Evolutionary conservation across 2,113 vertebrate genomes (phyloP).

Genomic region (Seriola dumerili): DNA sequence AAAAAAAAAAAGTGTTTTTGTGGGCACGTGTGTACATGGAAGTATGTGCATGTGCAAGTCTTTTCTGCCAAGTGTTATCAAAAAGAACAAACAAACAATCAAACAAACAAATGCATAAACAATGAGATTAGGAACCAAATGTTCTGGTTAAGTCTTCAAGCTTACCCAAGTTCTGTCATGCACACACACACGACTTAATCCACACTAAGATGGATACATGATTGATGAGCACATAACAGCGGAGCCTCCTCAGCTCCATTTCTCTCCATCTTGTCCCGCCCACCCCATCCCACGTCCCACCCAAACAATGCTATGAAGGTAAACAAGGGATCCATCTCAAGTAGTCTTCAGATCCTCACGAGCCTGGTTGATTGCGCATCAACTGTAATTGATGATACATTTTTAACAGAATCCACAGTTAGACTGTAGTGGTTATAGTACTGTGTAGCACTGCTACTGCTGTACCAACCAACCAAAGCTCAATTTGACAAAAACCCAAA

Average conservation of each 20-base stretch:
- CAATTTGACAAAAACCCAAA: constrained; percentile 39
- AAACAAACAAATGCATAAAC: constrained; percentile 48
- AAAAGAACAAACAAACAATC: constrained; percentile 58
- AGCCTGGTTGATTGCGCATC: constrained; percentile 49
- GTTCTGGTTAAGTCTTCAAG: constrained; percentile 73
- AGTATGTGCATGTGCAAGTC: constrained; percentile 69
- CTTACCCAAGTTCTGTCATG: constrained; percentile 74
- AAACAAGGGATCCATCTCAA: constrained; percentile 59
- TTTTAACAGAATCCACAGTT: constrained; percentile 15
- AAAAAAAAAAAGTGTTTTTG: constrained; percentile 42
- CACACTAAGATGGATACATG: constrained; percentile 52
- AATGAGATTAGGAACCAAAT: constrained; percentile 63
- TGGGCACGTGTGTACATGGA: constrained; percentile 60
- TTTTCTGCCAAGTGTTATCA: constrained; percentile 51
- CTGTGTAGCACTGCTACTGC: constrained; percentile 3
- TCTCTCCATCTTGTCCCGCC: constrained; percentile 3
- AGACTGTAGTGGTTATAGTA: constrained; percentile 18
- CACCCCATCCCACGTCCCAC: constrained; percentile 16
- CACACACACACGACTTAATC: constrained; percentile 56
- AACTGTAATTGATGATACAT: constrained; percentile 24
- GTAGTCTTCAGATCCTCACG: constrained; percentile 45
- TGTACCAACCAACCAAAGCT: constrained; percentile 50
- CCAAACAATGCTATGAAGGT: constrained; percentile 39
- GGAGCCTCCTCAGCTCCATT: constrained; percentile 20
- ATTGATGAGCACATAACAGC: constrained; percentile 59